Evolutionary conservation across 1,140 invertebrate genomes (phyloP), one percentile per base, ranked within the genome.

Genomic region (Ips typographus): DNA sequence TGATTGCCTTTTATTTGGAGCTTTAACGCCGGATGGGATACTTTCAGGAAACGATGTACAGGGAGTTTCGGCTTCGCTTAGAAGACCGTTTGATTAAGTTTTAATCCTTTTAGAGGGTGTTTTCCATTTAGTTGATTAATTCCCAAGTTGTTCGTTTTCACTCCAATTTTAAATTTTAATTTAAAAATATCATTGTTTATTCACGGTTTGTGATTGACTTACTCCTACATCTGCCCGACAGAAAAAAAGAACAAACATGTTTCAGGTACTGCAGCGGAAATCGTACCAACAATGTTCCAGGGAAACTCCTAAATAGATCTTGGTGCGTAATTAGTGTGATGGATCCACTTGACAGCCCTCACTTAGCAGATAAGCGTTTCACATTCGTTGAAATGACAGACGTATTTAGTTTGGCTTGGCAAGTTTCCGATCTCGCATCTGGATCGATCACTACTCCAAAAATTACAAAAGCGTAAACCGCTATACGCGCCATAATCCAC

Each of bases 1-100:
- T 79, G 77, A 79, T 79, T 79, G 77, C 76, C 75, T 78, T 75
- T 79, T 79, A 79, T 77, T 77, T 73, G 76, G 66, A 62, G 67
- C 59, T 69, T 69, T 72, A 72, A 63, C 39, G 41, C 57, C 43
- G 58, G 57, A 68, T 68, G 65, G 53, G 44, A 61, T 68, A 68
- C 57, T 60, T 66, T 59, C n/a, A 7, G 51, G 56, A 65, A 65
- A 65, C 37, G 49, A 55, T 58, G 42, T 58, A 66, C 56, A 65
- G 52, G 42, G 40, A 44, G 58, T 42, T 36, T 44, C 56, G 37
- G 6, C 37, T 39, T 37, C n/a, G 36, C 53, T 37, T 37, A 6
- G 53, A 38, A 47, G 4, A n/a, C n/a, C 61, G 40, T 64, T 64
- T 8, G 49, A 64, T 64, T 64, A 64, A 51, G 61, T 41, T 64